Base-by-base conservation (phyloP, 2,797 vertebrate genomes). In the Periophthalmus magnuspinnatus region DNA sequence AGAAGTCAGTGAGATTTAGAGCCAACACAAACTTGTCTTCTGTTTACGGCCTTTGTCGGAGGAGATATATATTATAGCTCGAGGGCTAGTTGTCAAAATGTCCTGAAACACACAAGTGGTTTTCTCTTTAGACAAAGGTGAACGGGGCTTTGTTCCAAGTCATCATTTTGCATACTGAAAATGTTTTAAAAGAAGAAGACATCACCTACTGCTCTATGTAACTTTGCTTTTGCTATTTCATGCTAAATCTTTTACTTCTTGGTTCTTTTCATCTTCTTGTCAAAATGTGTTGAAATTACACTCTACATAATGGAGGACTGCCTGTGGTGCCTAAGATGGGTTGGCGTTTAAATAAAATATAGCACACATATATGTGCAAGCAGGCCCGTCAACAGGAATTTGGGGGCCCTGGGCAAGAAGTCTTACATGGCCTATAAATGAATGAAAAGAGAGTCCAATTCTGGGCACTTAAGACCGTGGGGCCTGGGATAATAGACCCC, bases 21-120 rank as follows among this genome's bases (percentile, higher is more conserved):
- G 33, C n/a, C 65, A 67, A 55, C 32, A 66, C 65, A 55, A 66
- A 66, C 19, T 33, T 36, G 32, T 54, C 32, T 34, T n/a, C 63
- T 50, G 50, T 66, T 38, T 56, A 17, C 52, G 14, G 50, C 52
- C 19, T 41, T 34, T 63, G 38, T 41, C 22, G 22, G 13, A 19
- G 21, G 14, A 64, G 34, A 61, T 61, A 61, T 61, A 64, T 11
- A 28, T 16, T 5, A 10, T 13, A 16, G 63, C 47, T 33, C 28
- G 17, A 9, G 22, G 62, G 45, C 63, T 5, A n/a, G 63, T 33
- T 17, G 45, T 64, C 41, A 48, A 28, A 16, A 32, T 50, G 2
- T 48, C 22, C 41, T 32, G 22, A n/a, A 33, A 65, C 24, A 50
- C 22, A 65, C 45, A 50, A 19, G 63, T 50, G 47, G 24, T 32